Evolutionary conservation across 2,113 vertebrate genomes (phyloP).

Genomic region (Falcunculus frontatus): DNA sequence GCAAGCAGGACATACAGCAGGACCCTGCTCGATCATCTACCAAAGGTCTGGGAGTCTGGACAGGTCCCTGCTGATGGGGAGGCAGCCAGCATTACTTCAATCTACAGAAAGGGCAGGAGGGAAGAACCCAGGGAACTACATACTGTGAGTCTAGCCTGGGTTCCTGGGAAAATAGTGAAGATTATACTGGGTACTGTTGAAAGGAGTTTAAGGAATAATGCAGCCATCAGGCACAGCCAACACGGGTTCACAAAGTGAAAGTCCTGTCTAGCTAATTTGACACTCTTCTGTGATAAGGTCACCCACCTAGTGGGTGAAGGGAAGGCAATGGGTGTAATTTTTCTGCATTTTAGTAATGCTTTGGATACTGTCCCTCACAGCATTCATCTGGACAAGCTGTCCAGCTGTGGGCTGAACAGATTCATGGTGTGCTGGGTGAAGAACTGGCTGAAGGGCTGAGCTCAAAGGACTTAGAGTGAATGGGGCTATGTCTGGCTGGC

Average conservation of each 20-base stretch:
- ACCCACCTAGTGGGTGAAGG: not conserved
- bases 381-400: not conserved
- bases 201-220: not conserved
- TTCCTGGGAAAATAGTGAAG: not conserved
- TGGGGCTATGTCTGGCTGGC: not conserved
- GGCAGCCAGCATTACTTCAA: not conserved
- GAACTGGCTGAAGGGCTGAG: not conserved
- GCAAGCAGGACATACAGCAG: not conserved
- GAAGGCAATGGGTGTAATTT: not conserved
- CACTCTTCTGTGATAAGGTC: not conserved
- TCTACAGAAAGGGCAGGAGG: not conserved
- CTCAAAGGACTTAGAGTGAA: not conserved
- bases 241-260: not conserved
- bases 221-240: not conserved
- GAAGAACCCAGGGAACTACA: not conserved
- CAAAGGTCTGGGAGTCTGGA: not conserved
- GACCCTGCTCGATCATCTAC: rapidly evolving
- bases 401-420: not conserved
- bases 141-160: not conserved
- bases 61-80: not conserved
- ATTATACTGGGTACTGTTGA: not conserved
- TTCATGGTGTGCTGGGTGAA: not conserved
- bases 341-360: not conserved
- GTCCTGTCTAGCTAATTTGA: not conserved
- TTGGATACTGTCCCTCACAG: not conserved